These are phyloP conservation scores for Periophthalmodon schlosseri DNA, from an alignment of 2,113 vertebrate genomes.

Conservation along the genomic window DNA sequence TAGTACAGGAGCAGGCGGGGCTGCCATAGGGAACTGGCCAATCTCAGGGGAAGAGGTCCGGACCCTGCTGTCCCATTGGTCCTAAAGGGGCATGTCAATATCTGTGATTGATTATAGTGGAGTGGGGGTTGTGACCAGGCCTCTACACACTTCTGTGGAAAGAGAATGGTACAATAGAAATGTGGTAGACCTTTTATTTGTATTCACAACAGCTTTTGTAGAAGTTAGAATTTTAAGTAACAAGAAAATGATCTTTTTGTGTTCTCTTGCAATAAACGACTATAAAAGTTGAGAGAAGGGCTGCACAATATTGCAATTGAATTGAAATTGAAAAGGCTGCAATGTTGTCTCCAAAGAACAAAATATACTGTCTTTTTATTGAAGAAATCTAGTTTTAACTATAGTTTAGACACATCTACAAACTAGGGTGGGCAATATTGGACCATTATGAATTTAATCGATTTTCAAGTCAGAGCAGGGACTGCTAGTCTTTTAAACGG, in stretches of 20 bases:
- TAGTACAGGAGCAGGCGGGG: conserved; percentile 37
- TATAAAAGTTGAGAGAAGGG: too few relatives aligned
- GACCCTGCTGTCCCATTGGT: conserved; percentile 43
- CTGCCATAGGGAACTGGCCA: conserved; percentile 24
- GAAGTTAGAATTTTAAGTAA: background rate
- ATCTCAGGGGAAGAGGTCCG: conserved; percentile 34
- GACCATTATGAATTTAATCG: too few relatives aligned
- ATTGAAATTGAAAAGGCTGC: too few relatives aligned
- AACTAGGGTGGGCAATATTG: too few relatives aligned
- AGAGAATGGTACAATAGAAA: conserved; percentile 4
- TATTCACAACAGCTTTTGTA: background rate
- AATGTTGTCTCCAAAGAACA: too few relatives aligned
- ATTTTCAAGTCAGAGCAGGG: too few relatives aligned
- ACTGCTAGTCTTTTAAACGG: too few relatives aligned
- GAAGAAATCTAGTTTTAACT: too few relatives aligned
- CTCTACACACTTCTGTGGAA: background rate
- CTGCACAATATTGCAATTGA: too few relatives aligned
- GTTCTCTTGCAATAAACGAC: background rate
- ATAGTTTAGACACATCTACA: too few relatives aligned
- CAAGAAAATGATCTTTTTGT: background rate
- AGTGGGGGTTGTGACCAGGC: conserved; percentile 17
- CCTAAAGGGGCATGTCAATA: conserved; percentile 43
- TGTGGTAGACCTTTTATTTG: background rate
- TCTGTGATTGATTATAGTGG: conserved; percentile 45
- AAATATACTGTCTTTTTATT: too few relatives aligned